Conservation (phyloP, 2,888 invertebrate species). For the Drosophila ustulata region DNA sequence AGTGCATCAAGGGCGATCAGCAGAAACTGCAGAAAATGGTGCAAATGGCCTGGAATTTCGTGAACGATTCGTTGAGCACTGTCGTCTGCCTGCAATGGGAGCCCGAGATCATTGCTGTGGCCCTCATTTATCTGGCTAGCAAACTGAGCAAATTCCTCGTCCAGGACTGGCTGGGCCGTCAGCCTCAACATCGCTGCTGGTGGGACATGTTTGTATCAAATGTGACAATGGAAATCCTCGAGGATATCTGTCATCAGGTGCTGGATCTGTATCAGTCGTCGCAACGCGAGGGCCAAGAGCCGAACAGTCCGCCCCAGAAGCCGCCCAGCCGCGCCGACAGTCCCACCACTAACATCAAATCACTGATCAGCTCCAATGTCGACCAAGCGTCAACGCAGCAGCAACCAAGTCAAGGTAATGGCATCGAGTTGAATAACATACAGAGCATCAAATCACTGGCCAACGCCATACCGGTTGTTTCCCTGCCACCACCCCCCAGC, state of each 20-base stretch:
- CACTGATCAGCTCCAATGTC: slow-evolving; percentile 18
- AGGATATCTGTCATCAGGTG: slow-evolving; percentile 98
- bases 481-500: slow-evolving; percentile 29
- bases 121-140: slow-evolving; percentile 98
- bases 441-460: slow-evolving; percentile 81
- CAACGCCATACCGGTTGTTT: slow-evolving; percentile 58
- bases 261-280: slow-evolving; percentile 94
- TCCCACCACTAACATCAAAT: slow-evolving; percentile 75
- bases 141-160: slow-evolving; percentile 98
- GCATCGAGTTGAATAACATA: slow-evolving; percentile 76
- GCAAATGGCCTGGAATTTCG: slow-evolving; percentile 99
- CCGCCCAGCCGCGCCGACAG: slow-evolving; percentile 88
- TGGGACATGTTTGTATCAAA: slow-evolving; percentile 99
- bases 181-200: slow-evolving; percentile 93
- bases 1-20: slow-evolving; percentile 96
- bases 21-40: slow-evolving; percentile 98
- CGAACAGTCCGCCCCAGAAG: slow-evolving; percentile 86
- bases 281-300: slow-evolving; percentile 87
- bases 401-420: slow-evolving; percentile 48
- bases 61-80: slow-evolving; percentile 99
- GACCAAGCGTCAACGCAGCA: neutral
- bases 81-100: slow-evolving; percentile 99
- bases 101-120: slow-evolving; percentile 98
- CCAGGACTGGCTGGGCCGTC: slow-evolving; percentile 94
- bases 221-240: slow-evolving; percentile 96